Evolutionary conservation across 2,113 vertebrate species (phyloP).

Genomic region (Opisthocomus hoazin): DNA sequence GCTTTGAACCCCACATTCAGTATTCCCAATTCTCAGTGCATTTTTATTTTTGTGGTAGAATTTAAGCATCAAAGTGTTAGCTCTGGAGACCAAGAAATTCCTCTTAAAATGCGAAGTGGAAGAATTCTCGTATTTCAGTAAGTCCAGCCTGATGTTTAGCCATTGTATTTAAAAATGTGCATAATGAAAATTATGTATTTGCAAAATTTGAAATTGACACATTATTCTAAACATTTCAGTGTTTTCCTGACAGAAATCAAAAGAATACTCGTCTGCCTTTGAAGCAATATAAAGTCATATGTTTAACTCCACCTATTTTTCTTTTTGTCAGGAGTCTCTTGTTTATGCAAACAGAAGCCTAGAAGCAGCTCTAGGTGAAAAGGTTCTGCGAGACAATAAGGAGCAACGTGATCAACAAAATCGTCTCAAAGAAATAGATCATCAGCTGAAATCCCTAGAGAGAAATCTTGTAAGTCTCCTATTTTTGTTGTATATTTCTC

Average conservation of each 20-base stretch:
- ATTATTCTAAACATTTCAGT: neutral
- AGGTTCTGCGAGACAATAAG: conserved; percentile 79
- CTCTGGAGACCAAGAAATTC: neutral
- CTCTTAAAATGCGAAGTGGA: neutral
- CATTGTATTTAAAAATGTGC: neutral
- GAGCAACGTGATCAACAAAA: conserved; percentile 78
- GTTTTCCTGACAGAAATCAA: neutral
- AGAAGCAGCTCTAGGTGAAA: conserved; percentile 80
- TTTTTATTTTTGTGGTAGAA: neutral
- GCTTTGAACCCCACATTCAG: neutral
- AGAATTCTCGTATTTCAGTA: neutral
- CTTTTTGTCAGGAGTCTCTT: conserved; percentile 70
- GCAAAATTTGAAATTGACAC: neutral
- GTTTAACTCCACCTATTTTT: conserved; percentile 4
- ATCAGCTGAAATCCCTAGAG: conserved; percentile 79
- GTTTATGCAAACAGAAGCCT: conserved; percentile 55
- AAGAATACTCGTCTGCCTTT: neutral
- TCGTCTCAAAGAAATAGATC: conserved; percentile 84
- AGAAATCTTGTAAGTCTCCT: conserved; percentile 47
- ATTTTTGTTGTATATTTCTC: neutral
- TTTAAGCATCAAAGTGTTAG: neutral
- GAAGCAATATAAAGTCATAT: neutral
- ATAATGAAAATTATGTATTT: neutral
- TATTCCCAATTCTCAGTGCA: neutral
- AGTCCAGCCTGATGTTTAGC: neutral